A percentile compares a stretch with the other conserved stretches of the same genome.
Conservation (phyloP, 2,888 invertebrate species). For the Piscicola geometra region DNA sequence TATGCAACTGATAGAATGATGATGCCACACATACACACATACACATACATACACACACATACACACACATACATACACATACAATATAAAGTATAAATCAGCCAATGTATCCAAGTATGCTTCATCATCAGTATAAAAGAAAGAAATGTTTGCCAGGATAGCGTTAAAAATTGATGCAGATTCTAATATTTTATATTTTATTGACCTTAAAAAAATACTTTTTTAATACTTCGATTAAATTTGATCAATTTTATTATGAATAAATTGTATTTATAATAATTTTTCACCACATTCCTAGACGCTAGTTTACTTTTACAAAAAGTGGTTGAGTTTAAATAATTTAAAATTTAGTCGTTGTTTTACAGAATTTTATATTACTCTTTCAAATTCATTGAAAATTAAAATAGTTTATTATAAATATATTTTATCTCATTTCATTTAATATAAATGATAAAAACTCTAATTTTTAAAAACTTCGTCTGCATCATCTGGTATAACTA, state of each 20-base stretch:
- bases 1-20: neutral
- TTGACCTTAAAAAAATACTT: neutral
- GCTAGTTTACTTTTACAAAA: slow-evolving; percentile 4
- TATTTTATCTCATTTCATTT: too few species aligned
- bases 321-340: slow-evolving; percentile 11
- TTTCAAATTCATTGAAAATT: too few species aligned
- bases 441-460: too few species aligned
- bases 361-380: neutral
- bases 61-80: neutral
- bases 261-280: too few species aligned
- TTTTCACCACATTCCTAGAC: slow-evolving; percentile 9
- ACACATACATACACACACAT: too few species aligned
- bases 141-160: too few species aligned
- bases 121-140: too few species aligned
- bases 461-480: too few species aligned
- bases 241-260: too few species aligned
- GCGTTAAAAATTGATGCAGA: neutral
- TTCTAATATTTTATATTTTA: neutral
- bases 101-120: neutral
- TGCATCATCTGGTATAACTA: too few species aligned
- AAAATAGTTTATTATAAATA: too few species aligned
- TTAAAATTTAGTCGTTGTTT: slow-evolving; percentile 15
- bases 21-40: neutral
- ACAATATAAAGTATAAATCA: neutral
- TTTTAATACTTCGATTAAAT: too few species aligned